These are phyloP conservation scores for Panulirus ornatus DNA, from an alignment of 1,140 invertebrate genomes.

Conservation along the genomic window DNA sequence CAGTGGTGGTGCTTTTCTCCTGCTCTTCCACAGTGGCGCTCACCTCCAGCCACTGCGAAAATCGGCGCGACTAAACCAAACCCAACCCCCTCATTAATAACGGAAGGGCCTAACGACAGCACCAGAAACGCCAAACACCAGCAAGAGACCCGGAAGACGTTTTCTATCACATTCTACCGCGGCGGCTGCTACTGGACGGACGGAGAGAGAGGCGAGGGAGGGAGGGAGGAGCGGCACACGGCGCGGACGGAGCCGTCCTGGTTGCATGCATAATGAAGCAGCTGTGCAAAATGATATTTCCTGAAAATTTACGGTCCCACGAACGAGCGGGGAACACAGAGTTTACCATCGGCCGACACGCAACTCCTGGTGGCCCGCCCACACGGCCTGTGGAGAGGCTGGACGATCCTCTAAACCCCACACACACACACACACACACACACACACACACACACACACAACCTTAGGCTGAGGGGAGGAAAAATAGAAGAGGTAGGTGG, in stretches of 20 bases:
- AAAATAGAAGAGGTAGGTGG: neutral
- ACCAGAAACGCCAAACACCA: too few relatives aligned
- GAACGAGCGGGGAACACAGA: slow-evolving; percentile 50
- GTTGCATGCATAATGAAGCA: slow-evolving; percentile 68
- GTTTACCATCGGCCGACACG: slow-evolving; percentile 43
- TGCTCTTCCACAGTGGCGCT: neutral
- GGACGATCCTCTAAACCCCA: neutral
- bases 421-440: neutral
- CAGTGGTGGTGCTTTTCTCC: too few relatives aligned
- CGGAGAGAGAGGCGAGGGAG: slow-evolving; percentile 40
- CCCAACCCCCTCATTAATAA: neutral
- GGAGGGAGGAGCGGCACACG: slow-evolving; percentile 67
- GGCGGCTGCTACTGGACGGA: slow-evolving; percentile 20
- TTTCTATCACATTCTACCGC: slow-evolving; percentile 22
- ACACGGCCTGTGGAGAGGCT: neutral
- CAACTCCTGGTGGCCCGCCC: neutral
- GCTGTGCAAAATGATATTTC: slow-evolving; percentile 67
- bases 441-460: neutral
- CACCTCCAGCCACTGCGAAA: neutral
- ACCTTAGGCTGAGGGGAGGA: neutral
- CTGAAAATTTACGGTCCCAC: slow-evolving; percentile 56
- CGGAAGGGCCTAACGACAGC: too few relatives aligned
- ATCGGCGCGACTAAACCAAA: neutral
- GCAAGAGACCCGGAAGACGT: too few relatives aligned
- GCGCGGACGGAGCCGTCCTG: too few relatives aligned